Base-by-base conservation (phyloP, 2,888 invertebrate species). In the Heliconius ethilla region DNA sequence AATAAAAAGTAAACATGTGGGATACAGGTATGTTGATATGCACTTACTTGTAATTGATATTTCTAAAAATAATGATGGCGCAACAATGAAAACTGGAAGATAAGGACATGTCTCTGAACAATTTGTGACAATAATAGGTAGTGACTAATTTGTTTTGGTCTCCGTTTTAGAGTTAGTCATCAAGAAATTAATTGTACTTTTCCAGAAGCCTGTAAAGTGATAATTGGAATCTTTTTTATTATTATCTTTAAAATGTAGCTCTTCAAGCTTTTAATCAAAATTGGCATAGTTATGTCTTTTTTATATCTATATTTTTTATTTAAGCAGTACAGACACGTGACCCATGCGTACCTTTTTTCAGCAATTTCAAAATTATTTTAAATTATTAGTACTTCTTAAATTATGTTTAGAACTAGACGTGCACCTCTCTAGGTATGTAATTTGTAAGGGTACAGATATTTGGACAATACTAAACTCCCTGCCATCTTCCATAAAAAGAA, bases 91-190 rank as follows among this genome's bases (percentile, higher is more conserved):
- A 78, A 75, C 69, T 55, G 59, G 55, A 69, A 45, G 63, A 69
- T 45, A 51, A 63, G 45, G 59, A 70, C 45, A 62, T 29, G 62
- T 40, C 51, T 70, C 74, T 77, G 18, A 65, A 78, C 27, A 62
- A 66, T 78, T 37, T 69, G 69, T 74, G 59, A 78, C 75, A 66
- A 65, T 55, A 69, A 78, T 70, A 76, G 45, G 9, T 45, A 55
- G 76, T 82, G 82, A 82, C 75, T 82, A 81, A 82, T 76, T 55
- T 80, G 75, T 77, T 81, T 78, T 79, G 70, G 70, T 79, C 63
- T 78, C 66, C 29, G 55, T 80, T 79, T 80, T 70, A 78, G 62
- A 74, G 75, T 76, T 78, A 81, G 67, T 80, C 82, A 82, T 78
- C 62, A 76, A 76, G 70, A 77, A 69, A 73, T 78, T 79, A 69